phyloP scores from a whole-genome alignment of 2,888 invertebrate species.

The Andrena praecox region DNA sequence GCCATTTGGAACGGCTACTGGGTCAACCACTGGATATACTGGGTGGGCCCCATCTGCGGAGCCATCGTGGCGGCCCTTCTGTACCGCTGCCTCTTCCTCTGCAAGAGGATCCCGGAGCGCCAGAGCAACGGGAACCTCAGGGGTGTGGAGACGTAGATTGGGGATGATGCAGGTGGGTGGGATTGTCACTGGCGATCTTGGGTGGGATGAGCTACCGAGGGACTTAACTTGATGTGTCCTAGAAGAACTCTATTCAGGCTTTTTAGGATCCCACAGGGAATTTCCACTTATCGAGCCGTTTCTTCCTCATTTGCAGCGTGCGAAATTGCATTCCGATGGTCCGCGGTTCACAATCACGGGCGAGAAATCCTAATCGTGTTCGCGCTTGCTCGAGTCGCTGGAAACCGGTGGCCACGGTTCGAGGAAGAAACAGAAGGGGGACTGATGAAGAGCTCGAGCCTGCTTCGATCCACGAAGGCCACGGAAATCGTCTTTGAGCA shows the following conservation, averaged over 20 bases:
- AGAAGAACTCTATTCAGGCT: not conserved
- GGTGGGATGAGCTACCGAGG: not conserved
- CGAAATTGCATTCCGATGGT: slow-evolving; percentile 53
- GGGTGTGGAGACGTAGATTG: slow-evolving; percentile 43
- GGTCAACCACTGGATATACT: slow-evolving; percentile 90
- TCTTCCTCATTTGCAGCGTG: slow-evolving; percentile 44
- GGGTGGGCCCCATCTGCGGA: slow-evolving; percentile 88
- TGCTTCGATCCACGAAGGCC: not conserved
- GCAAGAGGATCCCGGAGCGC: not conserved
- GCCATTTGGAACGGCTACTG: slow-evolving; percentile 90
- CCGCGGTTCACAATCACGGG: slow-evolving; percentile 52
- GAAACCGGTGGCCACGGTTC: slow-evolving; percentile 19
- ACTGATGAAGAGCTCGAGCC: not conserved
- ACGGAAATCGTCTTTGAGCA: not conserved
- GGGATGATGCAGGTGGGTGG: not conserved
- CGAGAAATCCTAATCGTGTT: slow-evolving; percentile 61
- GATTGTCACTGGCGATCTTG: not conserved
- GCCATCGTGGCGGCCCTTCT: slow-evolving; percentile 83
- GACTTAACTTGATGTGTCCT: not conserved
- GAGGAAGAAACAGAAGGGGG: not conserved
- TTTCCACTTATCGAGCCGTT: slow-evolving; percentile 9
- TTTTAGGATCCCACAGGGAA: not conserved
- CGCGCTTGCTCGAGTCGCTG: slow-evolving; percentile 36
- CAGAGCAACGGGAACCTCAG: slow-evolving; percentile 17
- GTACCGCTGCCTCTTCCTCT: slow-evolving; percentile 81